phyloP scores from a whole-genome alignment of 2,888 invertebrate genomes.

The Acanthacorydalis orientalis region DNA sequence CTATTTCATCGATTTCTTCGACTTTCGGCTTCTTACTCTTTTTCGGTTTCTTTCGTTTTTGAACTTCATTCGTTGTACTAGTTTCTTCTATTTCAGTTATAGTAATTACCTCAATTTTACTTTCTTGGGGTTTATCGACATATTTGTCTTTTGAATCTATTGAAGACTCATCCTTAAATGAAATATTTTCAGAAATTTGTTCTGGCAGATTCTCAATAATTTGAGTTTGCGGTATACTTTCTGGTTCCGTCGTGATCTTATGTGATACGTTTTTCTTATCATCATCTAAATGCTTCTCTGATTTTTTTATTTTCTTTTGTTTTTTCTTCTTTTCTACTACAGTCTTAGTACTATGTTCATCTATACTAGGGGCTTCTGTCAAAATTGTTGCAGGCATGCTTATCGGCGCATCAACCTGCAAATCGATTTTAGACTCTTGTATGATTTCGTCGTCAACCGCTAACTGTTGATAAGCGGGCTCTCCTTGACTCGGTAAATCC shows the following conservation, averaged over 20 bases:
- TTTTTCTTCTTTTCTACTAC: slow-evolving; percentile 10
- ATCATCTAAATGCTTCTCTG: slow-evolving; percentile 5
- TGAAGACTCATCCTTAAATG: background rate
- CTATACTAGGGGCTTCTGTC: background rate
- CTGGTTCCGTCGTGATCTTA: slow-evolving; percentile 1
- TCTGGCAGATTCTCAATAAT: background rate
- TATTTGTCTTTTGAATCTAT: background rate
- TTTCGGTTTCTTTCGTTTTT: slow-evolving; percentile 10
- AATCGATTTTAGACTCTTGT: too few species aligned
- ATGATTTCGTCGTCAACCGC: background rate
- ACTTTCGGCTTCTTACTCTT: slow-evolving; percentile 16
- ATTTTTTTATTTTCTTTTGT: slow-evolving; percentile 8
- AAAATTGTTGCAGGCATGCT: background rate
- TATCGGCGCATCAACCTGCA: too few species aligned
- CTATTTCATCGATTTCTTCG: slow-evolving; percentile 25
- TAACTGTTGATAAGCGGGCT: slow-evolving; percentile 6
- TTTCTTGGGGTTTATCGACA: slow-evolving; percentile 1
- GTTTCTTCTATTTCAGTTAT: slow-evolving; percentile 15
- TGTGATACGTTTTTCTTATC: slow-evolving; percentile 7
- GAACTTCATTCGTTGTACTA: slow-evolving; percentile 19
- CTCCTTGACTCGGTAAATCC: slow-evolving; percentile 4
- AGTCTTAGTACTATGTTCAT: too few species aligned
- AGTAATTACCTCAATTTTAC: slow-evolving; percentile 10
- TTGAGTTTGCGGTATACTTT: background rate
- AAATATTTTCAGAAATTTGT: background rate